Evolutionary conservation across 2,797 vertebrate genomes (phyloP).

Genomic region (Acanthis flammea): DNA sequence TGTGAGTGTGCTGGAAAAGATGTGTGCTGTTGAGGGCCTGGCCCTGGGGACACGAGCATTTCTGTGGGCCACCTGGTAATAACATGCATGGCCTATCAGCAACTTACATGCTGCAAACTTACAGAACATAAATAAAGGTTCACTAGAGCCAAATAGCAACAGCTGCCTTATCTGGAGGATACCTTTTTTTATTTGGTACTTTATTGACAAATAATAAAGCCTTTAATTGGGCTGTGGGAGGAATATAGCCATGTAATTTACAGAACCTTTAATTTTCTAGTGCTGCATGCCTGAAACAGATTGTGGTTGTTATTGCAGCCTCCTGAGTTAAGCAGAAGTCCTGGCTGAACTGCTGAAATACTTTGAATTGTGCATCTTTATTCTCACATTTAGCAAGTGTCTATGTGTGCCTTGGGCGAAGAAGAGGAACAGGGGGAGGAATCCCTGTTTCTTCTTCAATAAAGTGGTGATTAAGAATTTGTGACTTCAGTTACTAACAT

Average conservation of each 20-base stretch:
- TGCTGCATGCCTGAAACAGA: conserved; percentile 56
- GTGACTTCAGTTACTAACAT: not conserved
- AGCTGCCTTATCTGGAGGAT: conserved; percentile 64
- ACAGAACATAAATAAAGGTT: conserved; percentile 27
- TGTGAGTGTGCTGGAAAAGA: not conserved
- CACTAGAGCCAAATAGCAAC: conserved; percentile 42
- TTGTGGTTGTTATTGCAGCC: conserved; percentile 52
- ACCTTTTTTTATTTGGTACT: conserved; percentile 61
- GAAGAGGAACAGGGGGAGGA: not conserved
- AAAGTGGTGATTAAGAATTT: not conserved
- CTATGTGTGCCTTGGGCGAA: not conserved
- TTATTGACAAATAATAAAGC: conserved; percentile 76
- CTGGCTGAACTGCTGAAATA: conserved; percentile 25
- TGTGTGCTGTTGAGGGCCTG: not conserved
- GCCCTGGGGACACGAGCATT: not conserved
- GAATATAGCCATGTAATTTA: conserved; percentile 67
- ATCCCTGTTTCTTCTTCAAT: not conserved
- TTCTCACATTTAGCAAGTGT: not conserved
- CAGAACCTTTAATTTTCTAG: conserved; percentile 69
- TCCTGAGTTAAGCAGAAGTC: conserved; percentile 11
- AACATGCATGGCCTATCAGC: conserved; percentile 40
- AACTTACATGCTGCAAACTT: conserved; percentile 41
- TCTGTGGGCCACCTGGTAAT: conserved; percentile 26
- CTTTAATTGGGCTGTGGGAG: conserved; percentile 68
- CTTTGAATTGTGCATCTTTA: conserved; percentile 32